These are phyloP conservation scores for Troilus luridus DNA, from an alignment of 2,888 invertebrate species.

Conservation along the genomic window DNA sequence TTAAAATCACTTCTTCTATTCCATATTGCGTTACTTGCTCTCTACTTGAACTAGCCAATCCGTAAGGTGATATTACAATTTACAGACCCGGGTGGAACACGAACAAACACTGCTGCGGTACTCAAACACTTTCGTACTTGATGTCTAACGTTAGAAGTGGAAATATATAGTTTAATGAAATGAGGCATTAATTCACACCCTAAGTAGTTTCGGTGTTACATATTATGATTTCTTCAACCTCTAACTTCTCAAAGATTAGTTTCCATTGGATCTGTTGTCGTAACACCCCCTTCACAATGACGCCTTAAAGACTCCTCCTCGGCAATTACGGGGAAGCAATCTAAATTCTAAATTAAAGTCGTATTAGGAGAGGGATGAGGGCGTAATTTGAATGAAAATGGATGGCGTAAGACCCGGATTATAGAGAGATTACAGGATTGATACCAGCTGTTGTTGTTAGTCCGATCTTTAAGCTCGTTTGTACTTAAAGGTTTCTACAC, in stretches of 20 bases:
- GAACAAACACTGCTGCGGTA: no score
- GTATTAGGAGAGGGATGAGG: background rate
- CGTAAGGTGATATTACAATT: no score
- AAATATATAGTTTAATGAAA: no score
- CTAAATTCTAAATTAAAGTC: constrained; percentile 42
- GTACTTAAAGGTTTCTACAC: background rate
- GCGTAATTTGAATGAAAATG: constrained; percentile 29
- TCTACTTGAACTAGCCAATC: no score
- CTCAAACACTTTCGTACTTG: no score
- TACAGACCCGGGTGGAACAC: no score
- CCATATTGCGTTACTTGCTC: no score
- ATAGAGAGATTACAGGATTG: background rate
- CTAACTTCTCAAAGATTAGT: background rate
- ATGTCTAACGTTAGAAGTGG: no score
- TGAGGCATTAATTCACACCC: no score
- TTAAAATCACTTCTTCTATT: no score
- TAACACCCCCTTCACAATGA: background rate
- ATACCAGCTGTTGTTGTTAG: background rate
- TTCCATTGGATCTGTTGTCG: background rate
- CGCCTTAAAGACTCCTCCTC: background rate
- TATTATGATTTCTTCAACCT: background rate
- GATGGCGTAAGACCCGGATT: background rate
- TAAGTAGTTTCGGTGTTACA: no score
- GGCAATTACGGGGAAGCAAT: background rate
- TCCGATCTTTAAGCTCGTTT: background rate